Conservation (phyloP, 2,888 invertebrate species). For the Homarus gammarus region DNA sequence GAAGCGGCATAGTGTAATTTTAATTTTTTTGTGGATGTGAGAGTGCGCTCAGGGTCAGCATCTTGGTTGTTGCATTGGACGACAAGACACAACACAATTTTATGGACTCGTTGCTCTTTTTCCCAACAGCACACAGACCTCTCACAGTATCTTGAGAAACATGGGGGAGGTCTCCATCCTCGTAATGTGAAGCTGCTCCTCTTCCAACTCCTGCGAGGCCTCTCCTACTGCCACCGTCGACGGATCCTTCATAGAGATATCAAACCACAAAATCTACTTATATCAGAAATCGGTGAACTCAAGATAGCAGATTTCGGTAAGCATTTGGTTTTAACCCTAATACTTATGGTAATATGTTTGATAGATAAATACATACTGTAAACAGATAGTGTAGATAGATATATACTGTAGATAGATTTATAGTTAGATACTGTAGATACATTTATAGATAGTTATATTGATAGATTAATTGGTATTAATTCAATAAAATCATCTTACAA, state of each 20-base stretch:
- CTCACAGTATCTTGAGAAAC: conserved; percentile 98
- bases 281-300: conserved; percentile 97
- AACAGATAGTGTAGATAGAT: too few species aligned
- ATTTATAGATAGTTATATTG: neutral
- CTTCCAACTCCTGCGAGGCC: conserved; percentile 96
- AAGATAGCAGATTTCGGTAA: conserved; percentile 96
- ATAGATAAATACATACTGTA: too few species aligned
- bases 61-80: too few species aligned
- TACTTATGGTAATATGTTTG: too few species aligned
- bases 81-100: too few species aligned
- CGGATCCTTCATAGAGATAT: conserved; percentile 97
- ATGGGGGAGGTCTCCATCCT: conserved; percentile 95
- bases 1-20: too few species aligned
- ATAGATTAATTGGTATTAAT: too few species aligned
- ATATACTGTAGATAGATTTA: too few species aligned
- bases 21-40: too few species aligned
- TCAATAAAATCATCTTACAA: too few species aligned
- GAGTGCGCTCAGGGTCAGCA: too few species aligned
- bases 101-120: too few species aligned
- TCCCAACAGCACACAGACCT: conserved; percentile 93
- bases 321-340: conserved; percentile 69
- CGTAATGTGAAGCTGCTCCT: conserved; percentile 97
- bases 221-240: conserved; percentile 97
- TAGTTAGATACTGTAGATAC: neutral
- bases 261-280: conserved; percentile 98